Evolutionary conservation across 1,140 invertebrate species (phyloP).

Genomic region (Paraescarpia echinospica): DNA sequence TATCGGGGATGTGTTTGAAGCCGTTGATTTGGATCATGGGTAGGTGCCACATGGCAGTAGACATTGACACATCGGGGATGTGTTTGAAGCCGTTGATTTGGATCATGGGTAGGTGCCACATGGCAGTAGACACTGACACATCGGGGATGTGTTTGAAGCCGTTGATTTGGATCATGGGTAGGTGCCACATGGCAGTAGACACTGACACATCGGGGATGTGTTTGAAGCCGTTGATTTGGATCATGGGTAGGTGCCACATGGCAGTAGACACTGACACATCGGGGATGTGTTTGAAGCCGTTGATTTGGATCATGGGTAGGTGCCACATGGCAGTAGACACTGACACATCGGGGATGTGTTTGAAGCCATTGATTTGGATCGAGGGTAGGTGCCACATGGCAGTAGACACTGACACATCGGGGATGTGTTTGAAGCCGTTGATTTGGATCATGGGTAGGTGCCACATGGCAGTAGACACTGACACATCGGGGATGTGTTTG

Average conservation of each 20-base stretch:
- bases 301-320: conserved; percentile 4
- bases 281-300: no score
- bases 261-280: not conserved
- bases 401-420: conserved; percentile 67
- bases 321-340: no score
- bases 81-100: no score
- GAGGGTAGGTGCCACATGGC: conserved; percentile 8
- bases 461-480: conserved; percentile 62
- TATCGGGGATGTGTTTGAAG: not conserved
- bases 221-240: conserved; percentile 61
- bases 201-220: conserved; percentile 57
- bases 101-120: no score
- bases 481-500: conserved; percentile 66
- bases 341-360: conserved; percentile 66
- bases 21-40: not conserved
- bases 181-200: not conserved
- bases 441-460: conserved; percentile 41
- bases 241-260: conserved; percentile 19
- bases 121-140: conserved; percentile 67
- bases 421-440: conserved; percentile 63
- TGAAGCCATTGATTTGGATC: conserved; percentile 58
- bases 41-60: no score
- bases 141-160: conserved; percentile 53
- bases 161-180: conserved; percentile 38
- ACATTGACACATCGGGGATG: no score